A percentile compares a stretch with the other conserved stretches of the same genome.
Evolutionary conservation across 2,888 invertebrate species (phyloP).

Genomic region (Rhimphoctona megacephalus): DNA sequence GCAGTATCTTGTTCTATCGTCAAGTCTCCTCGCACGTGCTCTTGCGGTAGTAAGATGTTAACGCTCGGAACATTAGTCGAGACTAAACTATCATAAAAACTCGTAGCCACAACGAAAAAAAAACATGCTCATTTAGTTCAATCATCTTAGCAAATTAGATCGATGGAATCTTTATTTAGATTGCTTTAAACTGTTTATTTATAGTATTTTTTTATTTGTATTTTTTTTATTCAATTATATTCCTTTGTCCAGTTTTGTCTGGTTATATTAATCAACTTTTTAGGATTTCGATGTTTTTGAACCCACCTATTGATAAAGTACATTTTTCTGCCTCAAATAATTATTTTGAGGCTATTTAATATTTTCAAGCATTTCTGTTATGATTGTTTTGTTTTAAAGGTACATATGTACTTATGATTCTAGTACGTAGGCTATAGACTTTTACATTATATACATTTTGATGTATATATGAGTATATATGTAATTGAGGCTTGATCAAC

Average conservation of each 20-base stretch:
- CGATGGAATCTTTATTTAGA: not conserved
- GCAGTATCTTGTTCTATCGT: conserved; percentile 69
- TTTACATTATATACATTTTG: not conserved
- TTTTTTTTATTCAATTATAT: not conserved
- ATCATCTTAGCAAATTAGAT: not conserved
- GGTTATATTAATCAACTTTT: too few relatives aligned
- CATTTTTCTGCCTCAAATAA: not conserved
- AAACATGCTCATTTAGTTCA: not conserved
- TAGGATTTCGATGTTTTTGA: too few relatives aligned
- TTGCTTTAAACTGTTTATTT: too few relatives aligned
- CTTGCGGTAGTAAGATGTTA: conserved; percentile 27
- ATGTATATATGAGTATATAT: not conserved
- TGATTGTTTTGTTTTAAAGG: not conserved
- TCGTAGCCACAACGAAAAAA: not conserved
- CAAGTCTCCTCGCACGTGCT: conserved; percentile 25
- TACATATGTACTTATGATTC: not conserved
- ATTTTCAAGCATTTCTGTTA: not conserved
- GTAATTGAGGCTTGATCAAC: conserved; percentile 6
- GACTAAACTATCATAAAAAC: conserved; percentile 10
- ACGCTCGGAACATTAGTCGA: conserved; percentile 38
- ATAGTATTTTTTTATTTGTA: not conserved
- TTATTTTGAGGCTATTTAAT: not conserved
- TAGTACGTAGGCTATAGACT: not conserved
- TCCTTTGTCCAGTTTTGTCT: not conserved
- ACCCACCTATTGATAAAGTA: too few relatives aligned